phyloP scores from a whole-genome alignment of 2,797 vertebrate genomes.

The Calcarius lapponicus region DNA sequence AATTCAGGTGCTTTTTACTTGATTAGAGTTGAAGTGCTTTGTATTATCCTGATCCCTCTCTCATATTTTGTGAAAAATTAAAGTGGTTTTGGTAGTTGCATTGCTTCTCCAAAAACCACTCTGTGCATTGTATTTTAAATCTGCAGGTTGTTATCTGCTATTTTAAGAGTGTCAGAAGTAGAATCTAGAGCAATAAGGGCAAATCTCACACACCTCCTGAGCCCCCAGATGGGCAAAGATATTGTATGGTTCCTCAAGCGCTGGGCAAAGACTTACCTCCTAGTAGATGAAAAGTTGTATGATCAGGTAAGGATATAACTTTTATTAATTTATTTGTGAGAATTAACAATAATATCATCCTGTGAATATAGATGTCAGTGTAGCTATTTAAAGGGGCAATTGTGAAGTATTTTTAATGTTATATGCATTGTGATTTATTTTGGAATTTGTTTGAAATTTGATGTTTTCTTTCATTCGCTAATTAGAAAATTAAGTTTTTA shows the following conservation, averaged over 20 bases:
- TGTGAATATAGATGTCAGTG: neutral
- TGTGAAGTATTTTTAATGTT: neutral
- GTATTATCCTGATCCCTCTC: neutral
- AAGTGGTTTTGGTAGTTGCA: neutral
- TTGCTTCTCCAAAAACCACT: neutral
- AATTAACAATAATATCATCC: neutral
- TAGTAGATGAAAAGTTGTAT: slow-evolving; percentile 97
- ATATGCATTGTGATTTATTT: neutral
- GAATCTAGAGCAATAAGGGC: slow-evolving; percentile 96
- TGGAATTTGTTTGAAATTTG: neutral
- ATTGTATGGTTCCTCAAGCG: slow-evolving; percentile 97
- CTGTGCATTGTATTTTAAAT: slow-evolving; percentile 53
- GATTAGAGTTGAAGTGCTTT: neutral
- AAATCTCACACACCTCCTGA: slow-evolving; percentile 91
- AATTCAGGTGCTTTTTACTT: neutral
- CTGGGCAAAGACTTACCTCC: slow-evolving; percentile 96
- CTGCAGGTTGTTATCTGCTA: slow-evolving; percentile 90
- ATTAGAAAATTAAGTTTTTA: neutral
- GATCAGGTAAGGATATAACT: slow-evolving; percentile 85
- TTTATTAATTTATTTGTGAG: neutral
- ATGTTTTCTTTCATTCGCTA: neutral
- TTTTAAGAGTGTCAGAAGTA: slow-evolving; percentile 95
- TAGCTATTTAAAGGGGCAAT: neutral
- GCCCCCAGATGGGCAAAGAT: slow-evolving; percentile 99
- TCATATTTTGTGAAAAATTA: neutral